A percentile compares a stretch with the other conserved stretches of the same genome.
Evolutionary conservation across 2,113 vertebrate genomes (phyloP).

Genomic region (Thomomys bottae): DNA sequence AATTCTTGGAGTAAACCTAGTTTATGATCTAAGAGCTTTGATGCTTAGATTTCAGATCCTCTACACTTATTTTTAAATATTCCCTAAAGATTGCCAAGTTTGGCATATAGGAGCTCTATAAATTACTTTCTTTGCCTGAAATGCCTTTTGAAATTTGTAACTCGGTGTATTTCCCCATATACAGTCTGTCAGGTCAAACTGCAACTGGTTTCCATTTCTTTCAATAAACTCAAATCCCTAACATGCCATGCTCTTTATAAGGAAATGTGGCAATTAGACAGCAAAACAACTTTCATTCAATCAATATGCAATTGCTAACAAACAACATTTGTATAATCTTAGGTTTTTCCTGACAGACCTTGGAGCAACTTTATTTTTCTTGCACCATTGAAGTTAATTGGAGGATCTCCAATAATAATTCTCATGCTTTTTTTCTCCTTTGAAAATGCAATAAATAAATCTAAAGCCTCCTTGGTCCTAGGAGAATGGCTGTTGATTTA

Average conservation of each 20-base stretch:
- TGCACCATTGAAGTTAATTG: constrained; percentile 20
- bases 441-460: constrained; percentile 61
- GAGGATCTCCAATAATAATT: constrained; percentile 55
- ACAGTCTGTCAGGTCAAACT: constrained; percentile 44
- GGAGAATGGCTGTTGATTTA: constrained; percentile 68
- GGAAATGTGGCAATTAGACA: constrained; percentile 57
- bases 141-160: constrained; percentile 51
- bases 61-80: constrained; percentile 30
- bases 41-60: constrained; percentile 25
- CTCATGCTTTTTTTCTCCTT: constrained; percentile 36
- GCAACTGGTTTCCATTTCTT: constrained; percentile 58
- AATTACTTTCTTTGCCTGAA: constrained; percentile 61
- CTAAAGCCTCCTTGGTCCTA: constrained; percentile 12
- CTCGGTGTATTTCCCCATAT: constrained; percentile 53
- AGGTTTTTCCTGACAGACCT: constrained; percentile 46
- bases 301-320: constrained; percentile 66
- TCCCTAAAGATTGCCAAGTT: constrained; percentile 40
- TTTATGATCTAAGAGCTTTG: constrained; percentile 38
- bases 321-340: constrained; percentile 61
- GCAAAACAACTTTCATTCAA: constrained; percentile 58
- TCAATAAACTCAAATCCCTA: constrained; percentile 68
- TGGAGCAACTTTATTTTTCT: constrained; percentile 28
- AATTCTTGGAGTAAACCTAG: not conserved
- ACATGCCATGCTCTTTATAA: constrained; percentile 50
- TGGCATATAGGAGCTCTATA: constrained; percentile 51